Percentiles rank a stretch among this genome's conserved stretches.
Conservation (phyloP, 2,113 vertebrate genomes). For the Thymallus thymallus region DNA sequence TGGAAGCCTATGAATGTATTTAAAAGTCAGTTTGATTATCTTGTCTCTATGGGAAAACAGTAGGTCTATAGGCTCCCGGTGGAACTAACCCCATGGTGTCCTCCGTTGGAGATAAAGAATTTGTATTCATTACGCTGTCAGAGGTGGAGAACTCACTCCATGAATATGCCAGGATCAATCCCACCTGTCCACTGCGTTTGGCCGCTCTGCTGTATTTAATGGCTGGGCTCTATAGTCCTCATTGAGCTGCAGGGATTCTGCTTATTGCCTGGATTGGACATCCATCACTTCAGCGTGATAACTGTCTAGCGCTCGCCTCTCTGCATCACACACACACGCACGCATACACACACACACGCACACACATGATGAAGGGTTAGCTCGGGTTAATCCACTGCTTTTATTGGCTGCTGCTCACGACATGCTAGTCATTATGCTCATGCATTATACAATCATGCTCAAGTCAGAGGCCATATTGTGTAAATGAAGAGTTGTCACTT, state of each 20-base stretch:
- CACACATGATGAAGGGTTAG: constrained; percentile 13
- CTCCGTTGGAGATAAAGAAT: constrained; percentile 6
- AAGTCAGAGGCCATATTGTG: constrained; percentile 21
- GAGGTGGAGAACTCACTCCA: constrained; percentile 2
- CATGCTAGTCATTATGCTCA: constrained; percentile 32
- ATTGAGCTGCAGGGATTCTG: constrained; percentile 18
- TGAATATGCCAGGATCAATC: constrained; percentile 19
- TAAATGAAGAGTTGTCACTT: constrained; percentile 20
- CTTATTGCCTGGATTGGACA: constrained; percentile 7
- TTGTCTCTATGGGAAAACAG: background rate
- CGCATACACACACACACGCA: background rate
- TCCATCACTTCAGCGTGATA: constrained; percentile 2
- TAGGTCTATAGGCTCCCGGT: background rate
- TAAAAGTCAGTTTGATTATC: background rate
- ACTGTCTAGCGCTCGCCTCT: background rate
- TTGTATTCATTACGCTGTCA: constrained; percentile 17
- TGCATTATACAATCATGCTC: constrained; percentile 18
- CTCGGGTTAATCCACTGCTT: constrained; percentile 43
- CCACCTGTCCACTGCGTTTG: background rate
- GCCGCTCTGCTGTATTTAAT: background rate
- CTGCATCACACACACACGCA: background rate
- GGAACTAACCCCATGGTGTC: background rate
- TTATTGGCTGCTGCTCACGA: constrained; percentile 23
- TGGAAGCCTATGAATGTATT: background rate
- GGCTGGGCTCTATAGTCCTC: background rate